Conservation (phyloP, 2,113 vertebrate species). For the Lepus americanus region DNA sequence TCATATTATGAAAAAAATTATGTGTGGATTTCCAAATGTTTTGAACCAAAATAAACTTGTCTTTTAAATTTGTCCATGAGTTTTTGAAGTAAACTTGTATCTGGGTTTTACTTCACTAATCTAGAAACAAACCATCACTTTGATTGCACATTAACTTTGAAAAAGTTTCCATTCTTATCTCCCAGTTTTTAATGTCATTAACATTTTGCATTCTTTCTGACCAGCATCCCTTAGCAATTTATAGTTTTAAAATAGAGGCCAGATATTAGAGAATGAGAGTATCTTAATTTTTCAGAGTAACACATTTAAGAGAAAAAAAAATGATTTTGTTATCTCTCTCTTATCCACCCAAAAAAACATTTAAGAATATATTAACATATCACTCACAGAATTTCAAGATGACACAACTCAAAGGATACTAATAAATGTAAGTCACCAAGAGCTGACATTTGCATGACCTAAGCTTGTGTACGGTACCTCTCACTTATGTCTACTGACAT, state of each 20-base stretch:
- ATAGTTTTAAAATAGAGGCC: slow-evolving; percentile 22
- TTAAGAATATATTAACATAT: slow-evolving; percentile 65
- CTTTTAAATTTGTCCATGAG: too few species aligned
- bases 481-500: slow-evolving; percentile 81
- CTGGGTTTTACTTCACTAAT: neutral
- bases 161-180: slow-evolving; percentile 41
- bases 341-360: slow-evolving; percentile 35
- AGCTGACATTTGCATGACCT: slow-evolving; percentile 85
- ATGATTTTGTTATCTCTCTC: neutral
- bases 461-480: slow-evolving; percentile 77
- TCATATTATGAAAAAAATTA: too few species aligned
- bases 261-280: slow-evolving; percentile 33
- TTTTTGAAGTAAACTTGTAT: neutral
- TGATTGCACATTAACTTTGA: neutral
- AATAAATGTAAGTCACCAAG: slow-evolving; percentile 81
- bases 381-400: slow-evolving; percentile 68
- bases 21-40: too few species aligned
- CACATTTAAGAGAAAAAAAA: neutral
- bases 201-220: neutral
- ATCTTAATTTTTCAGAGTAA: slow-evolving; percentile 1
- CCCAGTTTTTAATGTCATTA: neutral
- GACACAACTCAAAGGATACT: slow-evolving; percentile 76
- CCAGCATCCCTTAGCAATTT: neutral
- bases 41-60: too few species aligned
- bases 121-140: slow-evolving; percentile 49